Conservation (phyloP, 1,140 invertebrate species). For the Eriocheir sinensis region DNA sequence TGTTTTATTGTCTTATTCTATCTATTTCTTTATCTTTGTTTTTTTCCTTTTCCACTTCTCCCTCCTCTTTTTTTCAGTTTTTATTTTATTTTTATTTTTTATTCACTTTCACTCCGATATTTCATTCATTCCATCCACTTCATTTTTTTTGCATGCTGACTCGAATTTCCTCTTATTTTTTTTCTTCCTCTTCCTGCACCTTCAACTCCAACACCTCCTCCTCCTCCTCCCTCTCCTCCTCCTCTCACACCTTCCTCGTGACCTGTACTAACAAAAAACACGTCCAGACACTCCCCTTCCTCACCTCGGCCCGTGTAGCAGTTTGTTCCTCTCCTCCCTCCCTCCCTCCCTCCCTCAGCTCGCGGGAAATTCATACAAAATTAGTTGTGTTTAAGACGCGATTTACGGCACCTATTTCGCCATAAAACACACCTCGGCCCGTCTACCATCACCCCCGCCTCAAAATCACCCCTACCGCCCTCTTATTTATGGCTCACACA, state of each 20-base stretch:
- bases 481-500: not conserved
- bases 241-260: not conserved
- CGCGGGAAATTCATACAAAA: not conserved
- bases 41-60: not conserved
- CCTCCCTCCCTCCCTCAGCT: too few species aligned
- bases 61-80: not conserved
- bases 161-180: not conserved
- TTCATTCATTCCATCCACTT: too few species aligned
- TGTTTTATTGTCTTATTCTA: not conserved
- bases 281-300: too few species aligned
- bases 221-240: not conserved
- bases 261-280: not conserved
- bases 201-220: not conserved
- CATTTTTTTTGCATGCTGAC: too few species aligned
- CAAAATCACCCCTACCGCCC: not conserved
- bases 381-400: not conserved
- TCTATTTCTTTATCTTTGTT: not conserved
- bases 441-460: not conserved
- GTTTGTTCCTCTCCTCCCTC: too few species aligned
- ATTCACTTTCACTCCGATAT: too few species aligned
- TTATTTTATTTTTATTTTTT: not conserved
- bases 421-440: not conserved
- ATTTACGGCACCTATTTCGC: slow-evolving; percentile 20
- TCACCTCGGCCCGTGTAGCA: too few species aligned
- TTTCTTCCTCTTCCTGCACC: not conserved